phyloP scores from a whole-genome alignment of 2,888 invertebrate genomes.

The Tenthredo distinguenda region DNA sequence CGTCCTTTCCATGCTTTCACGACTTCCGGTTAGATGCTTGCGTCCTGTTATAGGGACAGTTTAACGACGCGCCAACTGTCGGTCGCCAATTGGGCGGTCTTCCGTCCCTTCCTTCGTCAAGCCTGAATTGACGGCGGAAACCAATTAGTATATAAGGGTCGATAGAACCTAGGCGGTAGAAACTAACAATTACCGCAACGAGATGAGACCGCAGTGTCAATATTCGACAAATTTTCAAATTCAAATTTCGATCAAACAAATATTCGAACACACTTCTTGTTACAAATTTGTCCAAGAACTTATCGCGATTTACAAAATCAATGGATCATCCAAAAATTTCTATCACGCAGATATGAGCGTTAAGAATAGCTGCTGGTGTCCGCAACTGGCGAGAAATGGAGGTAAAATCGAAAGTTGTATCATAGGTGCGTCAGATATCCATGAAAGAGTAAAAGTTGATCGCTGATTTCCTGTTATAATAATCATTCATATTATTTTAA shows the following conservation, averaged over 20 bases:
- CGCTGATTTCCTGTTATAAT: slow-evolving; percentile 4
- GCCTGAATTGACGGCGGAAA: slow-evolving; percentile 46
- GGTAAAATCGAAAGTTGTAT: slow-evolving; percentile 25
- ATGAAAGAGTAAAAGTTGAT: slow-evolving; percentile 20
- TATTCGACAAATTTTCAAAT: background rate
- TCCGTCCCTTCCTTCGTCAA: slow-evolving; percentile 47
- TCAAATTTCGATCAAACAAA: background rate
- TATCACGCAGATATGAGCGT: background rate
- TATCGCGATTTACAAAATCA: background rate
- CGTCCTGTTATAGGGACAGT: slow-evolving; percentile 36
- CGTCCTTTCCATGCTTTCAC: slow-evolving; percentile 29
- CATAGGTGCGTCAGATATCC: background rate
- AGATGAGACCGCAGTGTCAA: background rate
- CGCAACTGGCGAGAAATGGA: background rate
- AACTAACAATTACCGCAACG: background rate
- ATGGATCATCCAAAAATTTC: background rate
- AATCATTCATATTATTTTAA: background rate
- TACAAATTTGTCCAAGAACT: background rate
- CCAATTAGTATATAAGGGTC: slow-evolving; percentile 34
- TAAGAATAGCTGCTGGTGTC: background rate
- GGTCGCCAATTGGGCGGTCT: slow-evolving; percentile 34
- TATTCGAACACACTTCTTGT: background rate
- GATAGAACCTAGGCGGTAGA: background rate
- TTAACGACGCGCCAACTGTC: slow-evolving; percentile 39
- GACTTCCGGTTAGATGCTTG: slow-evolving; percentile 26